These are phyloP conservation scores for Bombyx mandarina DNA, from an alignment of 1,140 invertebrate genomes.

Conservation along the genomic window DNA sequence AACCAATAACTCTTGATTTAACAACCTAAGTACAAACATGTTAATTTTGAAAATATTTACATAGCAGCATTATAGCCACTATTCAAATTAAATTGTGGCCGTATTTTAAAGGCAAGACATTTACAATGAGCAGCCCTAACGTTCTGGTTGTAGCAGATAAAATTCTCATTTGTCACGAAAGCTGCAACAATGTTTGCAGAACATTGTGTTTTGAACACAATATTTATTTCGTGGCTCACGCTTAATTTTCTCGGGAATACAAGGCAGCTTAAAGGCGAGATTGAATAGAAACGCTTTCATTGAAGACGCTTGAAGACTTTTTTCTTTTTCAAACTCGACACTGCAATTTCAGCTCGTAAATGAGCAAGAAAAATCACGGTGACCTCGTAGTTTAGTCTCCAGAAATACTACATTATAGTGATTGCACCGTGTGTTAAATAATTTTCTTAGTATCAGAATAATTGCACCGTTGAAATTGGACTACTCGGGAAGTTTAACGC, in stretches of 20 bases:
- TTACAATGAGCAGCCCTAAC: too few species aligned
- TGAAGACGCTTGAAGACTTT: constrained; percentile 25
- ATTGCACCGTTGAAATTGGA: too few species aligned
- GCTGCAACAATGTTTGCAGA: not conserved
- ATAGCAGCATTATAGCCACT: constrained; percentile 1
- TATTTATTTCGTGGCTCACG: constrained; percentile 11
- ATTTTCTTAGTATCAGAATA: too few species aligned
- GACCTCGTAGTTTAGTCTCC: too few species aligned
- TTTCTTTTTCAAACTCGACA: constrained; percentile 10
- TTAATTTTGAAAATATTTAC: constrained; percentile 17
- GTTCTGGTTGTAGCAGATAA: constrained; percentile 12
- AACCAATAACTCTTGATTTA: too few species aligned
- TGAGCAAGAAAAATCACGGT: too few species aligned
- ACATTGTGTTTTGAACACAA: constrained; percentile 6
- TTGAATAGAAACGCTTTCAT: constrained; percentile 31
- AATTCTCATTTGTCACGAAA: constrained; percentile 23
- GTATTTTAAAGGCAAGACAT: too few species aligned
- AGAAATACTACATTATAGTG: too few species aligned
- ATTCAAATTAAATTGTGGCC: constrained; percentile 5
- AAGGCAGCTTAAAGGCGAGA: constrained; percentile 26
- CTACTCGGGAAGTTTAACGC: too few species aligned
- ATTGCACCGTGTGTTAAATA: too few species aligned
- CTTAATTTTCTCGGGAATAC: constrained; percentile 25
- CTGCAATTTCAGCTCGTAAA: too few species aligned
- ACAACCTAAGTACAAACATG: not conserved